Evolutionary conservation across 2,888 invertebrate genomes (phyloP), one percentile per base, ranked within the genome.

Genomic region (Drosophila affinis): DNA sequence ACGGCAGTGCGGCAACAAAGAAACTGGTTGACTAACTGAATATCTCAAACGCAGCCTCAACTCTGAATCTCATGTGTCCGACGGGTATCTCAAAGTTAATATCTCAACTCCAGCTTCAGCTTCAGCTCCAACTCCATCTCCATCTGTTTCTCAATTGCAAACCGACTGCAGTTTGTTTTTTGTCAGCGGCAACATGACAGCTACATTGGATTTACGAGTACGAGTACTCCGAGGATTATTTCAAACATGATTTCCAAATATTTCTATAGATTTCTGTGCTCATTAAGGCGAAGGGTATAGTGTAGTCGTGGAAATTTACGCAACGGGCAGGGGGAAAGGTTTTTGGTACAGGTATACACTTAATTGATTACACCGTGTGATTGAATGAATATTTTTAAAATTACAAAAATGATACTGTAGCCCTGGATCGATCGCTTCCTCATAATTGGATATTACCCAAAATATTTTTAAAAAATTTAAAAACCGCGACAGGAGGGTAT

Each of bases 111-210:
- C 27, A 27, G 7, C 27, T 27, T 1, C 27, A 6, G 1, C 24
- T 27, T 6, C 6, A 27, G 1, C 24, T 27, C 24, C 6, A 7
- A 7, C 27, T 27, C 27, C 29, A 2, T 27, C 27, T 27, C 27
- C 29, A 48, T 45, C 29, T 29, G n/a, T 55, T 59, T 55, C 74
- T 47, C 54, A 48, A 73, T 24, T 24, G 24, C 24, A 24, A 24
- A 24, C 24, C 4, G 24, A 3, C 77, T 68, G 80, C 60, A 72
- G 65, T 58, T 51, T 44, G 58, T 81, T 68, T 76, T 78, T 76
- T 70, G 71, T 75, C 72, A 72, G 49, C 29, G 44, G 62, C 14
- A 48, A 57, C 83, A 77, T 83, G 81, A 83, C 81, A 78, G 76
- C 76, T 73, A 81, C 81, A 39, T 39, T 39, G 39, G 39, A 39